Percentiles rank a stretch among this genome's conserved stretches.
phyloP scores from a whole-genome alignment of 2,888 invertebrate genomes.

The Troides aeacus region DNA sequence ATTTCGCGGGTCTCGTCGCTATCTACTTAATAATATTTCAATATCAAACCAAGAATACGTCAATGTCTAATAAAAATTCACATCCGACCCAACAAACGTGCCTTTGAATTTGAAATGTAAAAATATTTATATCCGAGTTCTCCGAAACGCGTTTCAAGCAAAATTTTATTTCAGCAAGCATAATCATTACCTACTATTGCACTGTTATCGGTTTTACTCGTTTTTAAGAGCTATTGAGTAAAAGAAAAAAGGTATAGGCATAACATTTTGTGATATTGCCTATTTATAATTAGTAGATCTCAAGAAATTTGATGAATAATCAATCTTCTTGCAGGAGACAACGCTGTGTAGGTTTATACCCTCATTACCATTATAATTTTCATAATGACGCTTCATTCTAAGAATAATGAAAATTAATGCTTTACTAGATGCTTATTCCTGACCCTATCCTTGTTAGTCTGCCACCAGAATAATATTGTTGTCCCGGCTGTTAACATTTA shows the following conservation, averaged over 20 bases:
- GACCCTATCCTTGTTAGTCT: too few species aligned
- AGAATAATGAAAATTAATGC: not conserved
- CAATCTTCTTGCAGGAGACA: not conserved
- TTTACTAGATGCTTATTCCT: too few species aligned
- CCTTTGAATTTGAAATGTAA: not conserved
- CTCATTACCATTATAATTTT: not conserved
- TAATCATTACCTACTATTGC: not conserved
- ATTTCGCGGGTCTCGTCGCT: not conserved
- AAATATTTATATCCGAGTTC: not conserved
- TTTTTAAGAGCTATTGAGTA: not conserved
- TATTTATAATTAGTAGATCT: too few species aligned
- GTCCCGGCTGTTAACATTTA: too few species aligned
- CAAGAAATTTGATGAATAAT: too few species aligned
- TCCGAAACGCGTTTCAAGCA: not conserved
- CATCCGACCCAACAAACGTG: not conserved
- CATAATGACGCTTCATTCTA: not conserved
- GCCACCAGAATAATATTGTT: too few species aligned
- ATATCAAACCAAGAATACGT: constrained; percentile 7
- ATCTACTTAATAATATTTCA: not conserved
- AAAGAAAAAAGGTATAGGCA: too few species aligned
- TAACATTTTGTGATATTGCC: too few species aligned
- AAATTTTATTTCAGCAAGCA: not conserved
- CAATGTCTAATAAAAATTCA: not conserved
- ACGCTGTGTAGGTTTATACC: not conserved
- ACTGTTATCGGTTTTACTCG: not conserved